Evolutionary conservation across 2,888 invertebrate species (phyloP), one percentile per base, ranked within the genome.

Genomic region (Latheticus oryzae): DNA sequence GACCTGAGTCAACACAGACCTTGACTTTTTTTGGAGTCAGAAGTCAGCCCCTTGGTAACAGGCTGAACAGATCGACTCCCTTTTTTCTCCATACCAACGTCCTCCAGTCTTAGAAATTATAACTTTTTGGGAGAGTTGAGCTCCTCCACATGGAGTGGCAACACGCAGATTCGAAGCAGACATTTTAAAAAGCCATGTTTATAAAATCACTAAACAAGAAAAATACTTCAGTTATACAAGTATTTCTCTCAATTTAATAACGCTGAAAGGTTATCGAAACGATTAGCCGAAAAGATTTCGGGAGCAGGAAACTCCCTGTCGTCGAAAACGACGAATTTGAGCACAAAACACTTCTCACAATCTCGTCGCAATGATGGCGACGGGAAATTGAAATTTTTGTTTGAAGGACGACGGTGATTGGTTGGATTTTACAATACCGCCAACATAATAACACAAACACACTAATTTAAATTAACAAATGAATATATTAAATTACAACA

Each of bases 111-210:
- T 70, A 54, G 58, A 60, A 61, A 50, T 51, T 57, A 61, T 19
- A 9, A 24, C 72, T 76, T 74, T 73, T 78, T 78, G 79, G 79
- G 79, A 81, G 84, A 84, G 82, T 82, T 82, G 76, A 79, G 81
- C 85, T 84, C 83, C 84, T 84, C 88, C 89, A 85, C 85, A 81
- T 83, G 88, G 88, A 87, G 88, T 85, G 83, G 83, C 83, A 80
- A 82, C 82, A 80, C 80, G 79, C 83, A 83, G 81, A 81, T 85
- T 85, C 84, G 85, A 80, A 80, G 83, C 82, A 86, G 86, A 88
- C 90, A 90, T 90, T 84, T 87, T 87, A 89, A 84, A 85, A 87
- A 86, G 88, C 89, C 89, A 89, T 89, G 87, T 87, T 35, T 85
- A 81, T 83, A 73, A 78, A 79, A 79, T 78, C 79, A 80, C 78